Conservation (phyloP, 2,113 vertebrate species). For the Ammodytes dubius region DNA sequence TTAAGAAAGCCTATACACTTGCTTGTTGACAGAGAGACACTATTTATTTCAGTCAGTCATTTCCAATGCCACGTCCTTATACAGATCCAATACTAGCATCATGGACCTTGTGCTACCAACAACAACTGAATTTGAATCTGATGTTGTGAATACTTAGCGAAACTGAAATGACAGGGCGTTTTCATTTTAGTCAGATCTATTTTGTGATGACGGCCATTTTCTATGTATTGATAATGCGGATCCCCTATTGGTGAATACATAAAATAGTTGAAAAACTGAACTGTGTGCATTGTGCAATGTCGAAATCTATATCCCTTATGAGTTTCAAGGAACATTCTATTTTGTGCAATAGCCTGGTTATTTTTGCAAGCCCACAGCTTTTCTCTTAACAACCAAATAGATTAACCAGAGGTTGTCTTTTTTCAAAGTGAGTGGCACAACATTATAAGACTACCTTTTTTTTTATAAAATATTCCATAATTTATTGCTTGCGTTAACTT, state of each 20-base stretch:
- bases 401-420: not conserved
- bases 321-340: not conserved
- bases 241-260: not conserved
- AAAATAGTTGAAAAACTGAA: not conserved
- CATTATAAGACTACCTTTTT: too few relatives aligned
- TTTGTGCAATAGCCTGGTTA: not conserved
- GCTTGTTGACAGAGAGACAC: not conserved
- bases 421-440: too few relatives aligned
- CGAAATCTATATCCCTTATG: not conserved
- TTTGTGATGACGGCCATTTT: not conserved
- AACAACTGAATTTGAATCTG: not conserved
- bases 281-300: not conserved
- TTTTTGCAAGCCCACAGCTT: constrained; percentile 3
- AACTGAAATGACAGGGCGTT: not conserved
- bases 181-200: not conserved
- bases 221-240: not conserved
- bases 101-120: not conserved
- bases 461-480: too few relatives aligned
- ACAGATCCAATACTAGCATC: not conserved
- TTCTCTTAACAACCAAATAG: not conserved
- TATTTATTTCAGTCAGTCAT: not conserved
- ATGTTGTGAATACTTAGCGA: not conserved
- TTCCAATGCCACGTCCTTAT: not conserved
- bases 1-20: not conserved
- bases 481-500: too few relatives aligned